Evolutionary conservation across 2,797 vertebrate species (phyloP), one percentile per base, ranked within the genome.

Genomic region (Coreius guichenoti): DNA sequence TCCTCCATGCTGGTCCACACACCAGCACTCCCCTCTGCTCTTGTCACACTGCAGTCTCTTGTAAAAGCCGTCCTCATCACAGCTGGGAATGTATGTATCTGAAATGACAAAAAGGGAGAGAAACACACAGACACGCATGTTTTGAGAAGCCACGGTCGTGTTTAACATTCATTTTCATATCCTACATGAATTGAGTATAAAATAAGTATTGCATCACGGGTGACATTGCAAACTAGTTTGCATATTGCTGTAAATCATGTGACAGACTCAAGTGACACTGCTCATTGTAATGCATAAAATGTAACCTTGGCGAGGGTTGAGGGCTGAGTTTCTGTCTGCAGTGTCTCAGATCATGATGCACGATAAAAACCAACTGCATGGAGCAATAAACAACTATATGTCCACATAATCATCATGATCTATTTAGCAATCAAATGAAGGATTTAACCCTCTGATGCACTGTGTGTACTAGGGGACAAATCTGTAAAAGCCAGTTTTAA

Each of bases 81-180:
- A 99, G 95, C 97, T 99, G 1, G 98, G 98, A 85, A 99, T 97
- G 93, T 97, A 98, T 91, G 95, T 91, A 74, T 97, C 98, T 99
- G 92, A 78, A 74, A 26, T 61, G 49, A 77, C 36, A 86, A 70
- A 90, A 39, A 87, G 26, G 56, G 77, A 85, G 21, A 82, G 74
- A 85, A 51, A 51, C 67, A 54, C 47, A 82, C 63, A 54, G 31
- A 33, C 75, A 75, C 47, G 68, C 65, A 86, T 31, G 1, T 56
- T 36, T 83, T 68, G 23, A 81, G 58, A 74, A 74, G 49, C 69
- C 76, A 76, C 54, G 29, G 5, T 39, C n/a, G 21, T 86, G 56
- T 77, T 85, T 74, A 78, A 84, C 47, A 81, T 84, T 81, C 23
- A 39, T 87, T 76, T 86, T 89, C 54, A 81, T 17, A 81, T 83